Evolutionary conservation across 2,797 vertebrate species (phyloP).

Genomic region (Cottoperca gobio): DNA sequence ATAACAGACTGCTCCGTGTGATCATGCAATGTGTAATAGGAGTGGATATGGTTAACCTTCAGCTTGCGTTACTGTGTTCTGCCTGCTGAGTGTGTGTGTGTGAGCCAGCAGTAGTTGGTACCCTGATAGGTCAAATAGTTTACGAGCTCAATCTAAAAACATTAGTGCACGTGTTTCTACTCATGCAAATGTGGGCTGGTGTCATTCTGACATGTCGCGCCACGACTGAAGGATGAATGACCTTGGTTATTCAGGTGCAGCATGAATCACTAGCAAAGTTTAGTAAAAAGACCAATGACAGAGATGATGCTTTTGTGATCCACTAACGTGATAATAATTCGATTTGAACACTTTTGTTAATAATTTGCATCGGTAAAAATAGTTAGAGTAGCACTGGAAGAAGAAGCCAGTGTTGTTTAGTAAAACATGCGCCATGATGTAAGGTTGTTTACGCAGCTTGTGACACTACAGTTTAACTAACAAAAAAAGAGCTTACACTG

Average conservation of each 20-base stretch:
- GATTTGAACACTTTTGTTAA: not conserved
- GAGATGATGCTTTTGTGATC: not conserved
- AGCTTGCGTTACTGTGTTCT: slow-evolving; percentile 6
- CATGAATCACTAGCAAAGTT: not conserved
- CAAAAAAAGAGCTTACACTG: not conserved
- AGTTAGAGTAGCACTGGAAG: too few species aligned
- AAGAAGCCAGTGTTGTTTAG: not conserved
- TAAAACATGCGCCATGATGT: not conserved
- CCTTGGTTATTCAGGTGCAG: slow-evolving; percentile 2
- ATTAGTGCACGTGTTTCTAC: not conserved
- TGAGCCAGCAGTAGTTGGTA: slow-evolving; percentile 9
- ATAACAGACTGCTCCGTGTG: not conserved
- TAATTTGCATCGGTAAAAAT: not conserved
- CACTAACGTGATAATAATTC: not conserved
- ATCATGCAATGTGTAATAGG: slow-evolving; percentile 3
- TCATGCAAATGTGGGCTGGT: not conserved
- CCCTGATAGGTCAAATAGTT: slow-evolving; percentile 32
- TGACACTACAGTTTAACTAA: not conserved
- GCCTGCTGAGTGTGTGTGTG: slow-evolving; percentile 7
- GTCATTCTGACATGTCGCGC: slow-evolving; percentile 9
- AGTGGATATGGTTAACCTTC: slow-evolving; percentile 42
- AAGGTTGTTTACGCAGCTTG: not conserved
- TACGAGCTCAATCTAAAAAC: slow-evolving; percentile 10
- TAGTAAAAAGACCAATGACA: not conserved
- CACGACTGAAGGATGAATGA: slow-evolving; percentile 1